Conservation (phyloP, 2,797 vertebrate species). For the Poeciliopsis infans region DNA sequence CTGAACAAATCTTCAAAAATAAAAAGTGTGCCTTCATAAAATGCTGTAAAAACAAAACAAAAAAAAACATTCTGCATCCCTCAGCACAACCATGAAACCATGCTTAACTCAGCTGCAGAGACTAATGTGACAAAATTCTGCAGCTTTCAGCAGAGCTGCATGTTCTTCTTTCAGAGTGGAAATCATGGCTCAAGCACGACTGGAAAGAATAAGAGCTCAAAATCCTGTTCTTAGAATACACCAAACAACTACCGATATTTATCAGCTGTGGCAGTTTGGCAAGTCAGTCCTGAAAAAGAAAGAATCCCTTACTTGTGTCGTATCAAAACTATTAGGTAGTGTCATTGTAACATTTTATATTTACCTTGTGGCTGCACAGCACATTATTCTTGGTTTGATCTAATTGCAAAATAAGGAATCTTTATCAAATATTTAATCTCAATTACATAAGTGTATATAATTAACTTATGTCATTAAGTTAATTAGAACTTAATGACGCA, state of each 20-base stretch:
- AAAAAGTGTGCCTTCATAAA: not conserved
- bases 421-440: not conserved
- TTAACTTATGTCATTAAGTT: not conserved
- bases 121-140: conserved; percentile 7
- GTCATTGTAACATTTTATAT: not conserved
- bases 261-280: not conserved
- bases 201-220: not conserved
- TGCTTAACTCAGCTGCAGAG: conserved; percentile 14
- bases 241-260: not conserved
- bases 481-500: no score
- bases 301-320: not conserved
- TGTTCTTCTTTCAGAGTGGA: not conserved
- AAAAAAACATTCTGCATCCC: not conserved
- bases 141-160: not conserved
- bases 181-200: not conserved
- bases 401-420: not conserved
- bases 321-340: not conserved
- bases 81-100: conserved; percentile 5
- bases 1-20: not conserved
- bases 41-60: conserved; percentile 6
- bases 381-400: not conserved
- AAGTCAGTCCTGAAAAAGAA: not conserved
- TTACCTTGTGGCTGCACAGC: not conserved
- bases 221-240: not conserved
- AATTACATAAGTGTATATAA: not conserved